phyloP scores from a whole-genome alignment of 2,888 invertebrate genomes.

The Drosophila paracracens region DNA sequence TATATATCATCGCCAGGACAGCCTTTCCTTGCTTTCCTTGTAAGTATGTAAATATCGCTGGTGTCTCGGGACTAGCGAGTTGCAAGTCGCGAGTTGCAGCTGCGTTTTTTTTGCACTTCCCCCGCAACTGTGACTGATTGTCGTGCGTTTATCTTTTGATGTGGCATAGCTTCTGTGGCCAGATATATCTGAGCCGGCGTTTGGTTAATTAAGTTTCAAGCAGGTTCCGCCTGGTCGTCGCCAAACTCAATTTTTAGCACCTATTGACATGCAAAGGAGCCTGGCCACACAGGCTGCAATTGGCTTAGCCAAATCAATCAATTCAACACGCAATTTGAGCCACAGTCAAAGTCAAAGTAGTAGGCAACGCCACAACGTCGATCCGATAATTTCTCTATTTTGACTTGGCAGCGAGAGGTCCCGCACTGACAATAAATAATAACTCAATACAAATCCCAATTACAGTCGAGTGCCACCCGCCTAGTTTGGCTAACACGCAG shows the following conservation, averaged over 20 bases:
- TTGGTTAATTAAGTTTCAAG: conserved; percentile 75
- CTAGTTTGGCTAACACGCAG: conserved; percentile 49
- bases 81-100: conserved; percentile 54
- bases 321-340: conserved; percentile 79
- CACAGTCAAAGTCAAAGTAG: conserved; percentile 31
- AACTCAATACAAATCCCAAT: conserved; percentile 82
- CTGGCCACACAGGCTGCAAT: conserved; percentile 12
- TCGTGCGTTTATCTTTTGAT: conserved; percentile 80
- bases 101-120: conserved; percentile 59
- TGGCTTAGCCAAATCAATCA: conserved; percentile 75
- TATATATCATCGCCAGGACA: conserved; percentile 75
- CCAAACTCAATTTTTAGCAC: conserved; percentile 71
- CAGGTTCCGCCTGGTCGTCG: conserved; percentile 57
- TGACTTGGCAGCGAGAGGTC: conserved; percentile 49
- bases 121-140: conserved; percentile 81
- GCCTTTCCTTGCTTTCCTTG: conserved; percentile 72
- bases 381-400: conserved; percentile 77
- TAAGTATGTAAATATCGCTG: conserved; percentile 76
- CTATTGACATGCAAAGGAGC: conserved; percentile 74
- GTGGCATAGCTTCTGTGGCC: conserved; percentile 75
- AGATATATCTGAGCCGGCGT: conserved; percentile 50
- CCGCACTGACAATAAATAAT: conserved; percentile 74
- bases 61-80: conserved; percentile 30
- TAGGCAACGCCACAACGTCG: conserved; percentile 34
- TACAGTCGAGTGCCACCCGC: conserved; percentile 78